Evolutionary conservation across 2,888 invertebrate genomes (phyloP), one percentile per base, ranked within the genome.

Genomic region (Scaptomyza flava): DNA sequence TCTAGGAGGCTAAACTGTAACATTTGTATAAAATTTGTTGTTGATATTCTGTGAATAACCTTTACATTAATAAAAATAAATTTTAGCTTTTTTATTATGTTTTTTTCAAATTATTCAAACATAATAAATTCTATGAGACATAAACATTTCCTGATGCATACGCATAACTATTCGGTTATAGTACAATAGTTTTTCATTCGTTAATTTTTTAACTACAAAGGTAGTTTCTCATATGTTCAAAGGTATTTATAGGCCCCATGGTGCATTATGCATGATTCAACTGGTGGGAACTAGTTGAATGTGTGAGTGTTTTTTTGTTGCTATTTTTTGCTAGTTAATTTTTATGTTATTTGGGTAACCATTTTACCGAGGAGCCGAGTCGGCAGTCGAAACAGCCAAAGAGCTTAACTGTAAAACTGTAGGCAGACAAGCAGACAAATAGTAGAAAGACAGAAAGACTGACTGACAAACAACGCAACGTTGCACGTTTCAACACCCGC

Each of bases 401-500:
- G 48, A 14, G 30, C 47, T 36, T 36, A 63, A 45, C 63, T 62
- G 50, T 63, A 36, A 63, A 17, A 38, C 43, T 23, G 31, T 30
- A 23, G 48, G n/a, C n/a, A n/a, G n/a, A n/a, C n/a, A 17, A n/a
- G 20, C 48, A n/a, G 11, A 33, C 1, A 34, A 34, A 34, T 8
- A 2, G 31, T n/a, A 5, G 31, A 34, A 31, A 20, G 33, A n/a
- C 30, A 4, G 11, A 47, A 2, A 17, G 48, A 34, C 12, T 17
- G 14, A 50, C 34, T 9, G 34, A 27, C 36, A 36, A 52, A 43
- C 59, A 33, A 57, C 67, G 66, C 66, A 66, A 66, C 20, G 56
- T 34, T 42, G 45, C 61, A 71, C 53, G 67, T 81, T 81, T 81
- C 86, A 82, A 81, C 81, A 81, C 77, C 81, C 83, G 73, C 80